Evolutionary conservation across 2,888 invertebrate genomes (phyloP).

Genomic region (Pardosa pseudoannulata): DNA sequence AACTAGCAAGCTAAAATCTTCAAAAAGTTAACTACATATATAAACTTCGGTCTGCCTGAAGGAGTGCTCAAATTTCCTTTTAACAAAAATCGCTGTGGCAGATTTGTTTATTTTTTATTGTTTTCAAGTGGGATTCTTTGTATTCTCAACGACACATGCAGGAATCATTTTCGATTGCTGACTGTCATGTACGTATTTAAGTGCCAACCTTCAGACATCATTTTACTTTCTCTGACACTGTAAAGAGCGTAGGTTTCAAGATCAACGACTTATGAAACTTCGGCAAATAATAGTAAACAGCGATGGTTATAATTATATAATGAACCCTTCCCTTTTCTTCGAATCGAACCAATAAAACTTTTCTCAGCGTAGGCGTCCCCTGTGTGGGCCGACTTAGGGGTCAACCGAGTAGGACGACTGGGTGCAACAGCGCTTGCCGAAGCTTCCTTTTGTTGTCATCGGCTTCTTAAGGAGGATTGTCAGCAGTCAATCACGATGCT

Average conservation of each 20-base stretch:
- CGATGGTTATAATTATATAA: slow-evolving; percentile 4
- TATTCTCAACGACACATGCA: too few species aligned
- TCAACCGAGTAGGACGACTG: neutral
- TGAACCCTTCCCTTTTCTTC: slow-evolving; percentile 23
- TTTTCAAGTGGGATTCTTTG: too few species aligned
- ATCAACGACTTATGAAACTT: slow-evolving; percentile 9
- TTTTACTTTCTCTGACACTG: neutral
- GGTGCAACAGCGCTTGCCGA: neutral
- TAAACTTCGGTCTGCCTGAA: too few species aligned
- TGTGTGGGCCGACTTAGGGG: neutral
- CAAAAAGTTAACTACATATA: too few species aligned
- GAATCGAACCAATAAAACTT: slow-evolving; percentile 15
- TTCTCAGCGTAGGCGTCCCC: neutral
- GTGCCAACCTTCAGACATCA: too few species aligned
- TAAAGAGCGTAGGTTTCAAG: slow-evolving; percentile 6
- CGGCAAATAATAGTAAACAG: neutral
- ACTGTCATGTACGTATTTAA: too few species aligned
- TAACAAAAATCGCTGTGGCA: too few species aligned
- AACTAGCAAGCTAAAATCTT: too few species aligned
- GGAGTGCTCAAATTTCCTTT: too few species aligned
- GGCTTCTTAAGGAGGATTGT: slow-evolving; percentile 2
- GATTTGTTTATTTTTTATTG: too few species aligned
- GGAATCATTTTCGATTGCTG: too few species aligned
- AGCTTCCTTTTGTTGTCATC: slow-evolving; percentile 16
- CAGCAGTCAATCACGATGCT: slow-evolving; percentile 14